These are phyloP conservation scores for Peromyscus eremicus DNA, from an alignment of 2,797 vertebrate genomes.

Conservation along the genomic window DNA sequence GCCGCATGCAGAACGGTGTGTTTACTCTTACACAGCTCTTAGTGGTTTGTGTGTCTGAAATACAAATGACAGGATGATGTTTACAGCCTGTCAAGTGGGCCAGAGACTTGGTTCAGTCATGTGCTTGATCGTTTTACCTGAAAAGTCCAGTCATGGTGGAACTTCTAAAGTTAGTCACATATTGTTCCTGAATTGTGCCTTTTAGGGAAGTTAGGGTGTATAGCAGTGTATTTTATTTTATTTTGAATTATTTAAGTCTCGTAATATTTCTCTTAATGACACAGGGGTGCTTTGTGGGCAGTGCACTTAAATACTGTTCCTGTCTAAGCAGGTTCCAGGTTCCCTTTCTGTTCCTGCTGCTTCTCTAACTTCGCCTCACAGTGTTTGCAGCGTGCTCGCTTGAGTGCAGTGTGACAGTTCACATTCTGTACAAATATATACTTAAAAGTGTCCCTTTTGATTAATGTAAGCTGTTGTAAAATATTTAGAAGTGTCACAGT, in stretches of 20 bases:
- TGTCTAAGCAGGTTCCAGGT: background rate
- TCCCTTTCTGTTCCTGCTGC: background rate
- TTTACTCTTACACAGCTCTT: background rate
- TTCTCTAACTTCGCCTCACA: background rate
- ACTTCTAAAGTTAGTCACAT: background rate
- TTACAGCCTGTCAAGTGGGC: background rate
- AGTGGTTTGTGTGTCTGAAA: background rate
- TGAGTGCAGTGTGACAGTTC: slow-evolving; percentile 8
- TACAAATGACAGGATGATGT: background rate
- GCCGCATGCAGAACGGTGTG: background rate
- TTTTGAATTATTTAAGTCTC: background rate
- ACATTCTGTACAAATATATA: slow-evolving; percentile 7
- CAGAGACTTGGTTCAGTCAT: background rate
- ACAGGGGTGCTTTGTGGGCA: background rate
- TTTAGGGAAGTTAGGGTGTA: background rate
- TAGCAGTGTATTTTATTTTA: background rate
- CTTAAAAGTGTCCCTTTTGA: slow-evolving; percentile 13
- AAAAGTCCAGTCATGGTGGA: background rate
- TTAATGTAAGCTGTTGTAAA: slow-evolving; percentile 51
- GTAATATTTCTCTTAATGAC: background rate
- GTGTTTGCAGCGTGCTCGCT: background rate
- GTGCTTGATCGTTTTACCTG: background rate
- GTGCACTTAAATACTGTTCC: background rate
- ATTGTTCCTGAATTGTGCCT: background rate
- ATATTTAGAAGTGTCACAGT: slow-evolving; percentile 35